phyloP scores from a whole-genome alignment of 2,888 invertebrate species.

The Rhamphomyia laevipes region DNA sequence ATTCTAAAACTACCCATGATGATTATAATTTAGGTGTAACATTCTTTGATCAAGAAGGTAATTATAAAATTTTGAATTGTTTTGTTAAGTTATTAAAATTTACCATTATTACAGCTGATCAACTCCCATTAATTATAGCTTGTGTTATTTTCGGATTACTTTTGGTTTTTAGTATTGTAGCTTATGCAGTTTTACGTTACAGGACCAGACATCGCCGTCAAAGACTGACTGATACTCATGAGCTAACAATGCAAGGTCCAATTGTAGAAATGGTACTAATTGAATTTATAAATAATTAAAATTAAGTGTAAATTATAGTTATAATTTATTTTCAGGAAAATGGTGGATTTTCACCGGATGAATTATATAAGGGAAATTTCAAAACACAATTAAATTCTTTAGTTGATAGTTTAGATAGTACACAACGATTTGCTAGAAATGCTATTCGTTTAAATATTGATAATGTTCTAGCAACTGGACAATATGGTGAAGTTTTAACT shows the following conservation, averaged over 20 bases:
- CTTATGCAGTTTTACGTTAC: slow-evolving; percentile 40
- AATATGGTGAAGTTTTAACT: slow-evolving; percentile 65
- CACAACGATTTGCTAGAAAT: slow-evolving; percentile 47
- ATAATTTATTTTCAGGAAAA: slow-evolving; percentile 45
- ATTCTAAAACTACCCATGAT: slow-evolving; percentile 44
- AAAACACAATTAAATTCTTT: slow-evolving; percentile 64
- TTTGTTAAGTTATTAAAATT: not conserved
- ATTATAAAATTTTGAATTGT: not conserved
- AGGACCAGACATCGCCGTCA: slow-evolving; percentile 32
- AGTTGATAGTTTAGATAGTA: slow-evolving; percentile 42
- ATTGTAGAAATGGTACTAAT: slow-evolving; percentile 54
- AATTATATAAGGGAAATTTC: slow-evolving; percentile 62
- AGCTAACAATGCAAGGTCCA: slow-evolving; percentile 65
- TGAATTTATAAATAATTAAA: not conserved
- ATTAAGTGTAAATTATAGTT: not conserved
- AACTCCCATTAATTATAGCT: slow-evolving; percentile 43
- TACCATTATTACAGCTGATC: slow-evolving; percentile 16
- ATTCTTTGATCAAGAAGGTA: slow-evolving; percentile 37
- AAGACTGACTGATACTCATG: slow-evolving; percentile 48
- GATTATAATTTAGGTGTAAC: slow-evolving; percentile 25
- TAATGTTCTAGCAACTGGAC: slow-evolving; percentile 58
- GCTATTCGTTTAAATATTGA: slow-evolving; percentile 58
- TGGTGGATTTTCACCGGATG: slow-evolving; percentile 63
- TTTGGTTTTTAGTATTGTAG: slow-evolving; percentile 47
- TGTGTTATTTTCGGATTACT: slow-evolving; percentile 58